phyloP scores from a whole-genome alignment of 1,140 invertebrate species.

The Zaprionus tsacasi region DNA sequence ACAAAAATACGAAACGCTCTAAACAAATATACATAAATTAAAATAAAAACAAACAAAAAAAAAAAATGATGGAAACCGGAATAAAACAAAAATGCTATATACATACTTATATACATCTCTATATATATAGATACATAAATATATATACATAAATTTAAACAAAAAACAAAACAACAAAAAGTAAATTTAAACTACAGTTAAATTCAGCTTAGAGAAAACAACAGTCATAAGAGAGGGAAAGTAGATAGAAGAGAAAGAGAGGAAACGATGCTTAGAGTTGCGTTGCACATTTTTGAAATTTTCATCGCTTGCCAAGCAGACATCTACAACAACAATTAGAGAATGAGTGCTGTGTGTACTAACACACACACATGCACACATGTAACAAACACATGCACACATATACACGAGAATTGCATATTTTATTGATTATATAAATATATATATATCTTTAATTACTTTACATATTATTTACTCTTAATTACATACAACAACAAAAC shows the following conservation, averaged over 20 bases:
- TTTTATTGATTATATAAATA: constrained; percentile 75
- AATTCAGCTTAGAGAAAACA: constrained; percentile 50
- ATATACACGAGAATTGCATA: constrained; percentile 56
- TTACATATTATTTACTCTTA: constrained; percentile 78
- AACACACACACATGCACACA: constrained; percentile 49
- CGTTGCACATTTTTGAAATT: constrained; percentile 78
- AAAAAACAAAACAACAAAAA: constrained; percentile 65
- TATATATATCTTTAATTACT: constrained; percentile 49
- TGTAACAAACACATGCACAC: constrained; percentile 48
- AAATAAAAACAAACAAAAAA: constrained; percentile 42
- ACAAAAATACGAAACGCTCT: constrained; percentile 28
- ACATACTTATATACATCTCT: constrained; percentile 50
- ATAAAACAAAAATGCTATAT: constrained; percentile 37
- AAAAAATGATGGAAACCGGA: constrained; percentile 30
- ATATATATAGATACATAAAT: constrained; percentile 42
- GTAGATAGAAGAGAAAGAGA: constrained; percentile 45
- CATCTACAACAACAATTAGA: constrained; percentile 57
- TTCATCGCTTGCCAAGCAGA: constrained; percentile 83
- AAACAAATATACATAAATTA: constrained; percentile 16
- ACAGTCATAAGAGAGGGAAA: constrained; percentile 46
- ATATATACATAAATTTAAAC: constrained; percentile 56
- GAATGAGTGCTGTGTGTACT: constrained; percentile 27
- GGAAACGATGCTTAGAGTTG: constrained; percentile 79
- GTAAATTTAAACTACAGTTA: constrained; percentile 77
- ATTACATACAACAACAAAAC: constrained; percentile 47